Evolutionary conservation across 2,888 invertebrate genomes (phyloP), one percentile per base, ranked within the genome.

Genomic region (Acanthoscelides obtectus): DNA sequence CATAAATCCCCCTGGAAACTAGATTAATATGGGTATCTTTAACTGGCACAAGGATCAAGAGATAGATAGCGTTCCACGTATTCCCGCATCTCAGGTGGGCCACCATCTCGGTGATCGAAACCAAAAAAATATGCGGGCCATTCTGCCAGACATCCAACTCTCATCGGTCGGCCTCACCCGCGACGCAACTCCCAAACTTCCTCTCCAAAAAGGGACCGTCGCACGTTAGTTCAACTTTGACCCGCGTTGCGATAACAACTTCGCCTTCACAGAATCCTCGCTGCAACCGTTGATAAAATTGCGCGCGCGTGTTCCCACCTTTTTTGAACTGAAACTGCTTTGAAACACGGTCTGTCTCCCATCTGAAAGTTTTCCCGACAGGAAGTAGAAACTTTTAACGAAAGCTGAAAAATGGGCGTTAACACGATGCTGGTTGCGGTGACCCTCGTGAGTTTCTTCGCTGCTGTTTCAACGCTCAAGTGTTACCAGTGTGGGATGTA

Each of bases 401-500:
- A 69, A 70, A 27, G 1, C 22, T 22, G 21, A 22, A 74, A 69
- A 68, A 79, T 76, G 76, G 76, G 77, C 70, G 71, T 67, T 12
- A 77, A 74, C 67, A 71, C 22, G 64, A 22, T 75, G 20, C 66
- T 77, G 66, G 22, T 66, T 20, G 66, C 66, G 66, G 73, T 72
- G 69, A 71, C 77, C 70, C 68, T 78, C 45, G 76, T 72, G 22
- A 74, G 77, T 69, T 77, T 80, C 70, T 72, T 80, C 67, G 77
- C 79, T 65, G 72, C 79, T n/a, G 83, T 84, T 68, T 86, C 89
- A 78, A 89, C 87, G 64, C 81, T 90, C 78, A 86, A 89, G 83
- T 94, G 94, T 86, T 92, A 91, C 88, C 90, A 92, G 86, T 94
- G 94, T 79, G 94, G 94, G 68, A 91, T 93, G 86, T 94, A 94